Conservation (phyloP, 2,797 vertebrate species). For the Channallabes apus region DNA sequence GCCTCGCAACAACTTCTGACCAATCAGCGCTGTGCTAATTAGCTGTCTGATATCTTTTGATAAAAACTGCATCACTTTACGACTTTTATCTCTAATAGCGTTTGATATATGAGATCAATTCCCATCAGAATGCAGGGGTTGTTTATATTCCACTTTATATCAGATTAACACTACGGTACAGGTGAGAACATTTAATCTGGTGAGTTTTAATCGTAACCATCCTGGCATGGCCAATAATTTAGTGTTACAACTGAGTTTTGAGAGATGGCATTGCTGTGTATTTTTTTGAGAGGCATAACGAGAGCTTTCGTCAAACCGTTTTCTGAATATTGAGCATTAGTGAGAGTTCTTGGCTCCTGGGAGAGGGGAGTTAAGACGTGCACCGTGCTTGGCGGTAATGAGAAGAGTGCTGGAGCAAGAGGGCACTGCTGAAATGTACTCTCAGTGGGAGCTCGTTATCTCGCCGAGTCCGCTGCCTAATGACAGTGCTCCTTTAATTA, state of each 20-base stretch:
- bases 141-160: neutral
- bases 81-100: neutral
- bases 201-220: slow-evolving; percentile 11
- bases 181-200: neutral
- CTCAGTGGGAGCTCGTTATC: slow-evolving; percentile 66
- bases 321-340: slow-evolving; percentile 41
- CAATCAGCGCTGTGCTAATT: neutral
- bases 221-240: neutral
- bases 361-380: slow-evolving; percentile 25
- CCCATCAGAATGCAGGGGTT: neutral
- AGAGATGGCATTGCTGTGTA: slow-evolving; percentile 9
- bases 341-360: slow-evolving; percentile 40
- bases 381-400: slow-evolving; percentile 46
- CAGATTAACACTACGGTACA: neutral
- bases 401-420: slow-evolving; percentile 46
- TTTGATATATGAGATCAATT: slow-evolving; percentile 3
- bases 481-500: slow-evolving; percentile 70
- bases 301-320: slow-evolving; percentile 29
- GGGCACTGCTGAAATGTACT: slow-evolving; percentile 53
- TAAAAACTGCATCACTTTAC: neutral
- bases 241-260: slow-evolving; percentile 11
- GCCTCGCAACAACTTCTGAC: neutral
- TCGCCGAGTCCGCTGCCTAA: slow-evolving; percentile 64
- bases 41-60: neutral
- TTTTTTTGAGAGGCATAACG: slow-evolving; percentile 41